phyloP scores from a whole-genome alignment of 1,140 invertebrate genomes.

The Cryptotermes secundus region DNA sequence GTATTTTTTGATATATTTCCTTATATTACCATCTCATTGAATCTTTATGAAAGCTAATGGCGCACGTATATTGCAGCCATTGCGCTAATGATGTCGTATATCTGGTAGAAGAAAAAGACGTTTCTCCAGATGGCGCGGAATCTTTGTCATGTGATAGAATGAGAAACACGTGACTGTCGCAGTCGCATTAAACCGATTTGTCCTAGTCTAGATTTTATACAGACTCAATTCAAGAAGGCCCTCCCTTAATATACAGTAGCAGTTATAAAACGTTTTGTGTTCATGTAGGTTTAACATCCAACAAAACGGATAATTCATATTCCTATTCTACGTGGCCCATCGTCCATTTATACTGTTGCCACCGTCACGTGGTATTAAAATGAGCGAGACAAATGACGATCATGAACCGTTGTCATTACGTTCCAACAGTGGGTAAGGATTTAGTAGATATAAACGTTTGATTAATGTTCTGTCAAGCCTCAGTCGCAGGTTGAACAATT shows the following conservation, averaged over 20 bases:
- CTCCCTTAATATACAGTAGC: background rate
- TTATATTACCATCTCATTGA: background rate
- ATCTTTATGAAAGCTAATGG: background rate
- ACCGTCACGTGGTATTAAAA: background rate
- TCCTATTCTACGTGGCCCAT: background rate
- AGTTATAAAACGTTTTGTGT: background rate
- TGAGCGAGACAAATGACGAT: slow-evolving; percentile 6
- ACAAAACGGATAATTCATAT: slow-evolving; percentile 2
- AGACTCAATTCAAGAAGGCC: background rate
- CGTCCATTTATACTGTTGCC: background rate
- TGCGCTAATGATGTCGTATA: background rate
- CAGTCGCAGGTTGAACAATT: background rate
- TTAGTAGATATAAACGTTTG: background rate
- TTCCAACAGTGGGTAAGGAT: background rate
- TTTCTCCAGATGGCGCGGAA: background rate
- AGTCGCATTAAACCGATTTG: background rate
- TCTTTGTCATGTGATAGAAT: background rate
- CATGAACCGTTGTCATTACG: slow-evolving; percentile 14
- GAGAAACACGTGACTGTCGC: background rate
- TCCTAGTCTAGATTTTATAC: background rate
- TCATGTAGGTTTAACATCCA: background rate
- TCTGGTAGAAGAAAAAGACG: background rate
- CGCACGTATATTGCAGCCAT: background rate
- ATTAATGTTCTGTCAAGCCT: background rate
- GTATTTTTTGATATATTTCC: background rate